Conservation (phyloP, 2,113 vertebrate genomes). For the Sminthopsis crassicaudata region DNA sequence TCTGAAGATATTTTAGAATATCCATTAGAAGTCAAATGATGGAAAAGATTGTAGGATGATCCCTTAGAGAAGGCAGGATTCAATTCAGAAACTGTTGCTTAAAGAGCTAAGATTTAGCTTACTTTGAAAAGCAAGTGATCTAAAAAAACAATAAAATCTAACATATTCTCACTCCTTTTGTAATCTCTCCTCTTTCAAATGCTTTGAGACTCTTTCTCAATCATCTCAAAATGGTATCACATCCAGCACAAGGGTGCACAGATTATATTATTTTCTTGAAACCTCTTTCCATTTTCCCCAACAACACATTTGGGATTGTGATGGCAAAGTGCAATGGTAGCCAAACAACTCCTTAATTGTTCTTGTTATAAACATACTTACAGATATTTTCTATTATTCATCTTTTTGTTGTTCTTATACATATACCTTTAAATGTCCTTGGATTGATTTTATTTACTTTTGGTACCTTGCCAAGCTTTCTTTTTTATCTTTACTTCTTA, state of each 20-base stretch:
- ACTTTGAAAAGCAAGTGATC: neutral
- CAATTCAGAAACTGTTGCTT: neutral
- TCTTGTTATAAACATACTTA: neutral
- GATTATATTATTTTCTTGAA: neutral
- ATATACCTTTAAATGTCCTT: neutral
- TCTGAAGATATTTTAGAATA: neutral
- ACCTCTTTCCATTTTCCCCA: neutral
- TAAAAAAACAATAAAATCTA: neutral
- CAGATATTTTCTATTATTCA: neutral
- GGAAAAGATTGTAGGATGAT: neutral
- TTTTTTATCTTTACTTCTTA: neutral
- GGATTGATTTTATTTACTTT: neutral
- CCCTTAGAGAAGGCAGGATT: neutral
- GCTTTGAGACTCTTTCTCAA: neutral
- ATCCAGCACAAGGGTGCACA: neutral
- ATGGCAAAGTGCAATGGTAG: neutral
- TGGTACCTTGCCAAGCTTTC: neutral
- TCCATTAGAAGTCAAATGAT: neutral
- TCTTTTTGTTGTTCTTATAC: neutral
- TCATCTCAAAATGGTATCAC: neutral
- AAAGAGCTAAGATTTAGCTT: neutral
- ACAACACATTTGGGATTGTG: neutral
- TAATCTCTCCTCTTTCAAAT: neutral
- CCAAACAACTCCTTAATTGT: neutral
- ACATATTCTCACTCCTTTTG: neutral